Evolutionary conservation across 2,888 invertebrate genomes (phyloP), one percentile per base, ranked within the genome.

Genomic region (Xestia ashworthii): DNA sequence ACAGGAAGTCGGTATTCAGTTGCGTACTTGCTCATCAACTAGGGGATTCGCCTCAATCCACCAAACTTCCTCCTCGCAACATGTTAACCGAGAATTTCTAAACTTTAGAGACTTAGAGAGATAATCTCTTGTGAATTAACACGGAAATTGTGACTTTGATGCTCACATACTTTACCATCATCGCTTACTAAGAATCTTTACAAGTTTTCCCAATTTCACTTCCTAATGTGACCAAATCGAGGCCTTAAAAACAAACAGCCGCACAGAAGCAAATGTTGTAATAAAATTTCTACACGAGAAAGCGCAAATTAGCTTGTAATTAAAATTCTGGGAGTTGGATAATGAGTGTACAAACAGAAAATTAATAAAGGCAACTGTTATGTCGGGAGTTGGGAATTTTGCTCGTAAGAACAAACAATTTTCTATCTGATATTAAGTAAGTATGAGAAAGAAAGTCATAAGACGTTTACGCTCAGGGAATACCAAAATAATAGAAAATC

Each of bases 11-110:
- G 76, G 89, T 92, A 90, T 93, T 90, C 90, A 91, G 92, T 90
- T 91, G 89, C 90, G 89, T 90, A 90, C 90, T 90, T 87, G 88
- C 92, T 93, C 93, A 93, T 93, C 92, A 93, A 90, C 89, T 81
- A 86, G 88, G 90, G 91, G 92, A 91, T 91, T 93, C 91, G 89
- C 92, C 89, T 92, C 93, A 93, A 95, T 94, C 93, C 91, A 92
- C 88, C 90, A 91, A 95, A 95, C 94, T 95, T 95, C 92, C 90
- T 89, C 94, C 83, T 90, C 83, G 90, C 90, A 92, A 92, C 92
- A 92, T 94, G 92, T 92, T 92, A 93, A 91, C 92, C 88, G 87
- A 87, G 88, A 93, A 93, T 91, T 93, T 92, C 91, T 90, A 91
- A 94, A 95, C 93, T 94, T 93, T 85, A 89, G 83, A 90, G 91